These are phyloP conservation scores for Lepidocyrtoides sp. DNA, from an alignment of 2,888 invertebrate genomes.

Conservation along the genomic window DNA sequence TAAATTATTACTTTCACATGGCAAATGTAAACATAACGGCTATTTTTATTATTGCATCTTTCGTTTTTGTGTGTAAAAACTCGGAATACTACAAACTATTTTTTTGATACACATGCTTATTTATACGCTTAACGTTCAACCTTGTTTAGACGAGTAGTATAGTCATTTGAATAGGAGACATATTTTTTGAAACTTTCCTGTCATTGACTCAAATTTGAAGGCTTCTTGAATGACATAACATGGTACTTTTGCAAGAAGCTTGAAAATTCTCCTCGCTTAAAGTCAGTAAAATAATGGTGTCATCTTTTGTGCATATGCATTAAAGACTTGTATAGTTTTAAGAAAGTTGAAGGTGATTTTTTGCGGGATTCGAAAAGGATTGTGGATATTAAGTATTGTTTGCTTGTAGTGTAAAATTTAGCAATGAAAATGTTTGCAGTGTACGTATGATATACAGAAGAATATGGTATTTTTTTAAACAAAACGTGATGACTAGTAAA, in stretches of 20 bases:
- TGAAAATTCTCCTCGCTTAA: neutral
- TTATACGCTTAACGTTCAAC: no score
- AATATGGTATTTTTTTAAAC: neutral
- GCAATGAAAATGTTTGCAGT: neutral
- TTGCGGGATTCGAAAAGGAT: neutral
- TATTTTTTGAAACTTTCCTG: constrained; percentile 19
- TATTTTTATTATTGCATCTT: constrained; percentile 37
- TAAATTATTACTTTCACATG: constrained; percentile 40
- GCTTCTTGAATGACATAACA: neutral
- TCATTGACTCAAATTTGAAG: constrained; percentile 38
- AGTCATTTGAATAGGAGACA: neutral
- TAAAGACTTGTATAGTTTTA: neutral
- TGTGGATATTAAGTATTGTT: neutral
- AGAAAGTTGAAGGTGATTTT: neutral
- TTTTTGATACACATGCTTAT: no score
- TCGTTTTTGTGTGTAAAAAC: neutral
- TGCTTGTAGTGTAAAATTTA: no score
- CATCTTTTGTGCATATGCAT: neutral
- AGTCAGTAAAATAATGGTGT: neutral
- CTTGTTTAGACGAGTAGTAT: no score
- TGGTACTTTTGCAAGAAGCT: neutral
- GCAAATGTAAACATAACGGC: constrained; percentile 51
- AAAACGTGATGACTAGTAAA: neutral
- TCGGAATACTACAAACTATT: neutral
- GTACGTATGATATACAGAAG: neutral